Base-by-base conservation (phyloP, 1,140 invertebrate species). In the Homalodisca vitripennis region DNA sequence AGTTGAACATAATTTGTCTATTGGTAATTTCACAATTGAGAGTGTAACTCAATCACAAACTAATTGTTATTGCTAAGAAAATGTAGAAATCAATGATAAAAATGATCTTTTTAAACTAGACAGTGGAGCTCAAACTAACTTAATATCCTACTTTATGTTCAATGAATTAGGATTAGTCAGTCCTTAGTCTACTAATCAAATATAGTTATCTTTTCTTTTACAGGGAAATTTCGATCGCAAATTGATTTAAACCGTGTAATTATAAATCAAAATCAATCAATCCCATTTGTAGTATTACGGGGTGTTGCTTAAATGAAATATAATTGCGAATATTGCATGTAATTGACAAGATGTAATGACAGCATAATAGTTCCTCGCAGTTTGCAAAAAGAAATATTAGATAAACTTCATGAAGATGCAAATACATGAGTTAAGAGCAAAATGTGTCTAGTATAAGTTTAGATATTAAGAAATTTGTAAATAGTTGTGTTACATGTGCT, bases 11-110 rank as follows among this genome's bases (percentile, higher is more conserved):
- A 14, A 2, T 62, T 17, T 62, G 1, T 3, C 17, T 3, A 20
- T 65, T n/a, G 63, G 34, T 31, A 65, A 65, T 1, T 65, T 65
- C 29, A 24, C 63, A 62, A 62, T 62, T 62, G 22, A 62, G 1
- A 20, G 17, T 24, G 57, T 62, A 2, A 10, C 31, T 17, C 31
- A 32, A 17, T 24, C 20, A 22, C n/a, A 32, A 32, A 65, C 3
- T 31, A 10, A n/a, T 1, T 17, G 3, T 65, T 17, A 65, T 32
- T 30, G 63, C 14, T 65, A 24, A 3, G 31, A 65, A 65, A 31
- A 29, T 10, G 41, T 65, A 20, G 63, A 2, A 65, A 65, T 30
- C n/a, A 65, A 30, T 34, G 63, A 20, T 32, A 30, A 32, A 3
- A 32, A 14, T 41, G 41, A 32, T 65, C 17, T 17, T 3, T 65